These are phyloP conservation scores for Syrphus vitripennis DNA, from an alignment of 2,888 invertebrate species.

Conservation along the genomic window DNA sequence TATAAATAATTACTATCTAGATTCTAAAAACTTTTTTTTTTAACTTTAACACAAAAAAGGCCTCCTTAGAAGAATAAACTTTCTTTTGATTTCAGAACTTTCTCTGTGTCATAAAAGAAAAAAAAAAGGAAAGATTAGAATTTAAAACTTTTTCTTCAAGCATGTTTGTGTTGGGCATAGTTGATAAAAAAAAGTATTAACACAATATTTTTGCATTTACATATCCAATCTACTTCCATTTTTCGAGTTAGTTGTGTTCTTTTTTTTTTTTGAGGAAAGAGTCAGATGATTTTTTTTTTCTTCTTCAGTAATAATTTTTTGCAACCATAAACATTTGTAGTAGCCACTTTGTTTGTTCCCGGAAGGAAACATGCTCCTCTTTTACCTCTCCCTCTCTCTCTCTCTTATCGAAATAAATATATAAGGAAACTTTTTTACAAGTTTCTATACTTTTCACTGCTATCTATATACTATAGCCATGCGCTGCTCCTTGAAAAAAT, in stretches of 20 bases:
- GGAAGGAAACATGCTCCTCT: slow-evolving; percentile 28
- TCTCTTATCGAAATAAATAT: neutral
- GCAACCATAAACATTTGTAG: slow-evolving; percentile 29
- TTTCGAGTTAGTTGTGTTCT: no score
- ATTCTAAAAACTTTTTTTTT: neutral
- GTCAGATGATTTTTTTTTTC: neutral
- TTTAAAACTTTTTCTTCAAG: neutral
- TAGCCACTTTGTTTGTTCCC: slow-evolving; percentile 43
- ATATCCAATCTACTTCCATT: neutral
- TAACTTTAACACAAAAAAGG: neutral
- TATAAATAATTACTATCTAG: neutral
- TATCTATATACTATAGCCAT: neutral
- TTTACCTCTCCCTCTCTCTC: neutral
- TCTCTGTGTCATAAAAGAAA: no score
- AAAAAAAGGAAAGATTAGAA: neutral
- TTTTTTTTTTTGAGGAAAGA: neutral
- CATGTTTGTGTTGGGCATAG: neutral
- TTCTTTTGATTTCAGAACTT: neutral
- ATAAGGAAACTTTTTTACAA: neutral
- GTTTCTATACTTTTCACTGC: neutral
- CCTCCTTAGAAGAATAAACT: neutral
- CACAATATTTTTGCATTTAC: neutral
- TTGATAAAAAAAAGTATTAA: neutral
- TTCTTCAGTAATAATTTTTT: neutral
- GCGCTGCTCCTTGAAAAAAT: slow-evolving; percentile 4